Conservation (phyloP, 2,113 vertebrate species). For the Eretmochelys imbricata region DNA sequence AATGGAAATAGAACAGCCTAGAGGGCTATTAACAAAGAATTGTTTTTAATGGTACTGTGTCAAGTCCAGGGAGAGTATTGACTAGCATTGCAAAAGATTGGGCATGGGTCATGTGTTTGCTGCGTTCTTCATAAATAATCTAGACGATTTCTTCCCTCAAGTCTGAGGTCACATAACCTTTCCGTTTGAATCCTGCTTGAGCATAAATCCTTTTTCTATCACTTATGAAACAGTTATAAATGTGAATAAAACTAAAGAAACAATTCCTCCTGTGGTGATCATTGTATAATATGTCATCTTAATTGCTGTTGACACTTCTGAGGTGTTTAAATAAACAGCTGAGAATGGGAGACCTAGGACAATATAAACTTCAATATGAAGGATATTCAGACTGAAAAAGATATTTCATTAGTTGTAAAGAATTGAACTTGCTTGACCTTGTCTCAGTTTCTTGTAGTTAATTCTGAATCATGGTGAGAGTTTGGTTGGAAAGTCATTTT, state of each 20-base stretch:
- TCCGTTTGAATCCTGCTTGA: neutral
- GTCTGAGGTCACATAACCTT: neutral
- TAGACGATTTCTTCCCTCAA: neutral
- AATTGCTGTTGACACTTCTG: neutral
- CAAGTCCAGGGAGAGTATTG: neutral
- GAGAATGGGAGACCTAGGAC: neutral
- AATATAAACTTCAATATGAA: neutral
- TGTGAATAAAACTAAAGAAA: neutral
- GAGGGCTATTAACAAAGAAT: neutral
- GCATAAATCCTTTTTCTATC: neutral
- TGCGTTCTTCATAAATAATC: neutral
- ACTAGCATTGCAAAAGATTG: neutral
- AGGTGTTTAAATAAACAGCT: conserved; percentile 28
- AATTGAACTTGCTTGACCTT: conserved; percentile 21
- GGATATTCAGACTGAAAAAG: conserved; percentile 2
- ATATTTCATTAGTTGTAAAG: neutral
- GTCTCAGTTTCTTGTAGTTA: neutral
- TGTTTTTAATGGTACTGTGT: neutral
- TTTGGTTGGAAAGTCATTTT: neutral
- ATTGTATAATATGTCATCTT: neutral
- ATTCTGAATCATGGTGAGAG: conserved; percentile 13
- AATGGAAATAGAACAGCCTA: neutral
- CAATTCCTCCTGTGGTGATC: neutral
- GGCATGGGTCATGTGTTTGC: neutral
- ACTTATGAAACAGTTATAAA: neutral